phyloP scores from a whole-genome alignment of 2,113 vertebrate species.

The Cervus canadensis region DNA sequence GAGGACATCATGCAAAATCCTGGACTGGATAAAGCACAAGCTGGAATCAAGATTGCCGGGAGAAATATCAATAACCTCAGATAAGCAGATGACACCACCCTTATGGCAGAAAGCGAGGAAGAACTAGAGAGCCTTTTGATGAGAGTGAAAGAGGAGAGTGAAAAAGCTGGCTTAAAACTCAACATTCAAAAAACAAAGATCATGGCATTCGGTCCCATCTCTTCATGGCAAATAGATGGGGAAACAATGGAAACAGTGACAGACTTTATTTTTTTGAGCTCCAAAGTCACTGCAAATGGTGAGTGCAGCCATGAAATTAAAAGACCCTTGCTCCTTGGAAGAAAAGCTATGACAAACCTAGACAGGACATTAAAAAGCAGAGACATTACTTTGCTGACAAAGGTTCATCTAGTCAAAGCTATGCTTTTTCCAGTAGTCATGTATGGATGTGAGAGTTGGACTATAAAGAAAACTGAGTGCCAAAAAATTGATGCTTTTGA shows the following conservation, averaged over 20 bases:
- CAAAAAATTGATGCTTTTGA: background rate
- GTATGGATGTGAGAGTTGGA: background rate
- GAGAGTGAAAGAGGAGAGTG: background rate
- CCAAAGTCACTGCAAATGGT: background rate
- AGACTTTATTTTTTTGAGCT: background rate
- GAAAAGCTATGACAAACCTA: background rate
- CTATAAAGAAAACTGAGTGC: rapidly evolving
- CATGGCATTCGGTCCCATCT: background rate
- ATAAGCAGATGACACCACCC: background rate
- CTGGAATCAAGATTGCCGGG: background rate
- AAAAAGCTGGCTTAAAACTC: background rate
- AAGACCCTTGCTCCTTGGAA: background rate
- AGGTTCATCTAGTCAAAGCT: background rate
- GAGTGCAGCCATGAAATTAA: background rate
- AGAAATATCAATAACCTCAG: background rate
- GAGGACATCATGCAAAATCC: background rate
- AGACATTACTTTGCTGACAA: background rate
- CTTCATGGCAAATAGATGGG: background rate
- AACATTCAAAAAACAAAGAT: background rate
- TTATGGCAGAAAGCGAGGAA: background rate
- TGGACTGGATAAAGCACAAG: background rate
- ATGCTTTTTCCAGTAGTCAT: background rate
- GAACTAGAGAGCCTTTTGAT: background rate
- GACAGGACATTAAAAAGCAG: background rate
- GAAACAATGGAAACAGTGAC: background rate